A percentile compares a stretch with the other conserved stretches of the same genome.
Evolutionary conservation across 2,113 vertebrate genomes (phyloP).

Genomic region (Pelmatolapia mariae): DNA sequence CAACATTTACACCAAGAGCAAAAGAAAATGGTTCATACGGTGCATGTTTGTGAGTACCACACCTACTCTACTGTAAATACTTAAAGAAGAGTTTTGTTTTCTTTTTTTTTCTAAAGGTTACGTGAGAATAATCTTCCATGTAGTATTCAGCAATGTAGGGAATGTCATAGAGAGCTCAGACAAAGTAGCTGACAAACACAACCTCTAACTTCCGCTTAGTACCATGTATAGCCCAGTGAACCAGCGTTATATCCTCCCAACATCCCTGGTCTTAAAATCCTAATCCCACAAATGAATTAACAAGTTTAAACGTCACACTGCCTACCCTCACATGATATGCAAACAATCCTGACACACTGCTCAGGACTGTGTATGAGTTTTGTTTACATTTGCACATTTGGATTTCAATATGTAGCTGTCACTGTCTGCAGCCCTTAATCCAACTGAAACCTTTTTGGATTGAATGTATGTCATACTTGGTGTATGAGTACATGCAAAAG

Average conservation of each 20-base stretch:
- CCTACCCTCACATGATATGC: slow-evolving; percentile 14
- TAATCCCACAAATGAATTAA: slow-evolving; percentile 65
- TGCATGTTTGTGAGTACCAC: neutral
- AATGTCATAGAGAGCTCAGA: slow-evolving; percentile 2
- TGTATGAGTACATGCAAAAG: neutral
- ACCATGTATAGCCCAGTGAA: slow-evolving; percentile 42
- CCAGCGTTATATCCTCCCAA: slow-evolving; percentile 39
- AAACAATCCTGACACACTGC: slow-evolving; percentile 10
- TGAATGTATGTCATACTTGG: neutral
- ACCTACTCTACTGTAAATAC: neutral
- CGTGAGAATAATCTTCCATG: neutral
- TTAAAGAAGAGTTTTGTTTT: neutral
- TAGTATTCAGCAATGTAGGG: neutral
- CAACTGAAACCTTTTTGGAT: neutral
- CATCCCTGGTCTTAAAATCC: slow-evolving; percentile 9
- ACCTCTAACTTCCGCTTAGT: slow-evolving; percentile 20
- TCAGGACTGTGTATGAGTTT: neutral
- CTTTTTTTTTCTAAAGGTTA: neutral
- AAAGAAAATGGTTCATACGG: neutral
- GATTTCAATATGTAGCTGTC: neutral
- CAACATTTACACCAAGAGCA: neutral
- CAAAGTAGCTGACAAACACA: slow-evolving; percentile 8
- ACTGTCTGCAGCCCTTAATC: neutral
- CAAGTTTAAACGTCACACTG: slow-evolving; percentile 59
- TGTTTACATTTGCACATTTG: neutral